These are phyloP conservation scores for Globicephala melas DNA, from an alignment of 2,113 vertebrate genomes.

Conservation along the genomic window DNA sequence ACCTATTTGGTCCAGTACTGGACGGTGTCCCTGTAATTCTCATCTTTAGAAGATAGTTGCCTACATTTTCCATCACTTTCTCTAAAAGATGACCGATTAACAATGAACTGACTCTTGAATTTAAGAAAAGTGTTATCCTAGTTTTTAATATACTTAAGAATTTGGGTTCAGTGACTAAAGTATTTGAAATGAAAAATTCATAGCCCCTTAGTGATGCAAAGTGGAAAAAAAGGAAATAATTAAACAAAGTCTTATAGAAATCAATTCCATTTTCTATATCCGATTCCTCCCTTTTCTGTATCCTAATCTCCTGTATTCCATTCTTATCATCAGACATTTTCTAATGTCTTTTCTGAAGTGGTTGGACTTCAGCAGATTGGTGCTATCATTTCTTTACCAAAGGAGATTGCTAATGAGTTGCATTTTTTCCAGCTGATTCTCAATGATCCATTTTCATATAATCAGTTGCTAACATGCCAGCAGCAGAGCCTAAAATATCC, in stretches of 20 bases:
- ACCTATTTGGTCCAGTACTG: background rate
- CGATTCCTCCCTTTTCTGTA: background rate
- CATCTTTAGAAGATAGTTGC: background rate
- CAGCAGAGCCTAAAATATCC: conserved; percentile 5
- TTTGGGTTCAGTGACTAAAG: background rate
- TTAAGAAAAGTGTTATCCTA: background rate
- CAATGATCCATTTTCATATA: conserved; percentile 66
- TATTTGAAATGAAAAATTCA: conserved; percentile 22
- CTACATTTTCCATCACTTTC: background rate
- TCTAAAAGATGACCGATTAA: background rate
- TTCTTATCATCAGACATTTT: background rate
- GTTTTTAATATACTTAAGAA: background rate
- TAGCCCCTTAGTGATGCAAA: background rate
- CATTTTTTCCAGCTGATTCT: conserved; percentile 61
- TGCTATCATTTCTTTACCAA: conserved; percentile 18
- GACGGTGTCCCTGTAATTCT: background rate
- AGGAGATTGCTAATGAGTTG: conserved; percentile 44
- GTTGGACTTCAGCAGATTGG: background rate
- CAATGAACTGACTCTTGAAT: background rate
- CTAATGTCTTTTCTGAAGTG: background rate
- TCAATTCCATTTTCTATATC: background rate
- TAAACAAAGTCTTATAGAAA: background rate
- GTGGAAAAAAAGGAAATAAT: background rate
- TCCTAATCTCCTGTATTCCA: background rate
- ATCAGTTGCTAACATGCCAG: conserved; percentile 49